Conservation (phyloP, 2,113 vertebrate species). For the Trochalopteron elliotii region DNA sequence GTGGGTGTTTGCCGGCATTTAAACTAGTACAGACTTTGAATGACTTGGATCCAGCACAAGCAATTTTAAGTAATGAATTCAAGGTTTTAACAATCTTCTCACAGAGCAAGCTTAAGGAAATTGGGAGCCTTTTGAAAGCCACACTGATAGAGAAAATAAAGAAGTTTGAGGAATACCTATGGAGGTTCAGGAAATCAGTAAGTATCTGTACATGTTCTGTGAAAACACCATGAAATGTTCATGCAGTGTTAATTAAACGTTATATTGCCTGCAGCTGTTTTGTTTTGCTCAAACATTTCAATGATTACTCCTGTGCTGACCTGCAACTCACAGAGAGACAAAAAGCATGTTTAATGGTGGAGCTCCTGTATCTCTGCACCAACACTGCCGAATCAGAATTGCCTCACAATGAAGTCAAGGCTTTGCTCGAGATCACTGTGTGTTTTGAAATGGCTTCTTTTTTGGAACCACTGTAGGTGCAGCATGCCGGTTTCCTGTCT, state of each 20-base stretch:
- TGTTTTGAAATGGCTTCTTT: background rate
- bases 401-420: background rate
- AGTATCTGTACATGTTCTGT: background rate
- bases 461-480: constrained; percentile 60
- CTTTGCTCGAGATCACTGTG: background rate
- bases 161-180: constrained; percentile 62
- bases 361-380: background rate
- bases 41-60: background rate
- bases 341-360: background rate
- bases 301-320: background rate
- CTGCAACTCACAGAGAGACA: background rate
- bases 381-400: background rate
- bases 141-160: constrained; percentile 72
- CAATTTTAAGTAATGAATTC: background rate
- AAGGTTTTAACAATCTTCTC: background rate
- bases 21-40: background rate
- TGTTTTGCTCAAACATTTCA: background rate
- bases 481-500: constrained; percentile 64
- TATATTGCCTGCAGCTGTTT: background rate
- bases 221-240: background rate
- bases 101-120: constrained; percentile 69
- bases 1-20: background rate
- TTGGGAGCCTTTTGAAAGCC: constrained; percentile 65
- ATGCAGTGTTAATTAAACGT: background rate
- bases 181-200: constrained; percentile 34